These are phyloP conservation scores for Spatulosminthurus flaviceps DNA, from an alignment of 2,888 invertebrate genomes.

Conservation along the genomic window DNA sequence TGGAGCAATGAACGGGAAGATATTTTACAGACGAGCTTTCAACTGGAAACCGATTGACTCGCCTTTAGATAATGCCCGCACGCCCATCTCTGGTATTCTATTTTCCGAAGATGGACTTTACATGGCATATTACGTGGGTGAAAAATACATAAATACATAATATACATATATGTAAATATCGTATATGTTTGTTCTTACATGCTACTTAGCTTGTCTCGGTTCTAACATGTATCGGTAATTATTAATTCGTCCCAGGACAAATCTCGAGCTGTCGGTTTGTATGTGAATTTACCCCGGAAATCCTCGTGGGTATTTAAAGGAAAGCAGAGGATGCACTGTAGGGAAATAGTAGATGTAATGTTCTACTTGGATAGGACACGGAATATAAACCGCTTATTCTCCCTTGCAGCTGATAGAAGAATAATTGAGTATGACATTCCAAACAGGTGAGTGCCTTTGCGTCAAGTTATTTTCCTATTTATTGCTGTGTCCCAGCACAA, in stretches of 20 bases:
- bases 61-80: constrained; percentile 44
- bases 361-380: constrained; percentile 68
- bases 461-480: too few relatives aligned
- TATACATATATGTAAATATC: too few relatives aligned
- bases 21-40: constrained; percentile 42
- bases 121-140: constrained; percentile 54
- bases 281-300: constrained; percentile 43
- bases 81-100: constrained; percentile 52
- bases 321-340: constrained; percentile 73
- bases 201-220: too few relatives aligned
- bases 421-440: constrained; percentile 73
- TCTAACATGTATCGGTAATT: too few relatives aligned
- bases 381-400: constrained; percentile 69
- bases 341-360: constrained; percentile 70
- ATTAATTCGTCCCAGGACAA: constrained; percentile 44
- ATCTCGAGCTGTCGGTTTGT: constrained; percentile 43
- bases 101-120: constrained; percentile 58
- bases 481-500: too few relatives aligned
- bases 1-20: constrained; percentile 38
- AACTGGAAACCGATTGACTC: constrained; percentile 42
- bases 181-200: too few relatives aligned
- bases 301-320: constrained; percentile 71
- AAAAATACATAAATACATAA: too few relatives aligned
- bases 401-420: constrained; percentile 72
- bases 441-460: too few relatives aligned